Evolutionary conservation across 2,113 vertebrate species (phyloP), one percentile per base, ranked within the genome.

Genomic region (Polyodon spathula): DNA sequence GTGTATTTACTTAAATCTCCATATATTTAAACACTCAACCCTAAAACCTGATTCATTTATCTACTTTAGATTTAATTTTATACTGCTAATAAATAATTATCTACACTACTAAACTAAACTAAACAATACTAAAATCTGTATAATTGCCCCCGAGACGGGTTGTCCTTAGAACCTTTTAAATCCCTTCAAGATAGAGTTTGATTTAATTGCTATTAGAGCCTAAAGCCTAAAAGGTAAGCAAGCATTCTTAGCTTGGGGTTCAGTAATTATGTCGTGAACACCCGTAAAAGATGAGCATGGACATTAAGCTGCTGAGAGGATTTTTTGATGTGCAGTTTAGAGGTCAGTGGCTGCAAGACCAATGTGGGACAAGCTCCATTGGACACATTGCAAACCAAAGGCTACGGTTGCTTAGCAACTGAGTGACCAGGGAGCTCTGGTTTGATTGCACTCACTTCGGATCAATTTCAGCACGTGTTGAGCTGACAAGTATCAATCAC

Each of bases 381-480:
- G 37, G 73, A 80, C 67, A 68, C 73, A 73, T 75, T 69, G 74
- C 67, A 71, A 60, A 75, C 76, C 68, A 68, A 74, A 68, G 70
- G 64, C 70, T 68, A 60, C 60, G 73, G 83, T 84, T 81, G 81
- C 81, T 74, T 82, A 78, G 86, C 84, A 82, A 88, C 85, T 69
- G 72, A 68, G 71, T 81, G 79, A 81, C 82, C 74, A 71, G 76
- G 76, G 83, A 82, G 78, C 78, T 75, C 70, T 73, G 63, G 75
- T 80, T 78, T 84, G 80, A 78, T 82, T 79, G 76, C 71, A 76
- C 78, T 78, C 79, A 79, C 76, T 73, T 76, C 76, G 73, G 81
- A 86, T 87, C 83, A 85, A 84, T 87, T 83, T 83, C 76, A 71
- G 63, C 70, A 73, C 56, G 67, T 70, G 72, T 75, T 70, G 74